Evolutionary conservation across 2,888 invertebrate species (phyloP).

Genomic region (Drepanosiphum platanoidis): DNA sequence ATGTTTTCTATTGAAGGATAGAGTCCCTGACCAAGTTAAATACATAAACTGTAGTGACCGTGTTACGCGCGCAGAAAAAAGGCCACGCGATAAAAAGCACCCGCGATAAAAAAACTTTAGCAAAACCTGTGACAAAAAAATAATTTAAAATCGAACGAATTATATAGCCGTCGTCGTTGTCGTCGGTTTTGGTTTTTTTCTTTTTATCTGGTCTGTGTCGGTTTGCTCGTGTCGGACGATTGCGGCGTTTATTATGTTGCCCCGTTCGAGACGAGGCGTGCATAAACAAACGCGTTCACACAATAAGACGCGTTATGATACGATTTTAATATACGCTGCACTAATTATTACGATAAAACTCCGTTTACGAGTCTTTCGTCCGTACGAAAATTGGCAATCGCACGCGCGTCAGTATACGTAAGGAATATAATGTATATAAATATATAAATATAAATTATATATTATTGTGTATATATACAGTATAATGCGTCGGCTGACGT

Average conservation of each 20-base stretch:
- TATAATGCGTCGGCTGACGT: no score
- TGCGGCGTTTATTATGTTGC: neutral
- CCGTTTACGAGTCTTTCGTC: slow-evolving; percentile 7
- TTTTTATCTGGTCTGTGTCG: neutral
- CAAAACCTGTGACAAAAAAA: neutral
- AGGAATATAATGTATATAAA: no score
- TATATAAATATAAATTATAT: no score
- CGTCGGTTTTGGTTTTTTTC: neutral
- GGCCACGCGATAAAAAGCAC: no score
- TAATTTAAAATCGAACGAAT: neutral
- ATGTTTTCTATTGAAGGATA: no score
- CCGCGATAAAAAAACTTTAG: neutral
- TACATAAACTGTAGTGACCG: no score
- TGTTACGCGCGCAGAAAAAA: no score
- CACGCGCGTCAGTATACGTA: neutral
- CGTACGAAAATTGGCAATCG: slow-evolving; percentile 16
- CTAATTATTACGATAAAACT: slow-evolving; percentile 21
- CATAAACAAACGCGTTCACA: neutral
- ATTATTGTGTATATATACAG: neutral
- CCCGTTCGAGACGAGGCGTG: neutral
- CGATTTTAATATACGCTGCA: neutral
- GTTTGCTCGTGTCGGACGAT: neutral
- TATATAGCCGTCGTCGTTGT: neutral
- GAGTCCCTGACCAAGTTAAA: no score
- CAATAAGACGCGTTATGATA: neutral